Conservation (phyloP, 2,888 invertebrate genomes). For the Seira ritae region DNA sequence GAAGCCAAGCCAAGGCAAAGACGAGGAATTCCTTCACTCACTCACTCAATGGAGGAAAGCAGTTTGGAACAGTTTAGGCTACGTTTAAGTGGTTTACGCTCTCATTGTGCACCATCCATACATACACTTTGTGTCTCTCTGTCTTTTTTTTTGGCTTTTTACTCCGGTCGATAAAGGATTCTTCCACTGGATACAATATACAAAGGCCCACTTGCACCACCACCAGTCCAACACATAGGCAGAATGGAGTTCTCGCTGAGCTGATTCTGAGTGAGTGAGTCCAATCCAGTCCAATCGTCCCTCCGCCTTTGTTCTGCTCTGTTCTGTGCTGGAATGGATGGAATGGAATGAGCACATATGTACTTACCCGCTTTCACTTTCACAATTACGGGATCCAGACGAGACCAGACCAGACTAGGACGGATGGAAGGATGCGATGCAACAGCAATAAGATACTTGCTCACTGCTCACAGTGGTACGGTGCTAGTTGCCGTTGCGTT, state of each 20-base stretch:
- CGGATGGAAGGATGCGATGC: too few relatives aligned
- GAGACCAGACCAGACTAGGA: too few relatives aligned
- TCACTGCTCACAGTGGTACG: too few relatives aligned
- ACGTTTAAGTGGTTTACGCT: conserved; percentile 33
- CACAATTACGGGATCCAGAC: not conserved
- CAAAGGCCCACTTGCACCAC: conserved; percentile 61
- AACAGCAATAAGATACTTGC: too few relatives aligned
- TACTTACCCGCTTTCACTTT: not conserved
- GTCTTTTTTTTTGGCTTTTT: conserved; percentile 52
- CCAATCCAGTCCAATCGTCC: not conserved
- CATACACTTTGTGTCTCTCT: not conserved
- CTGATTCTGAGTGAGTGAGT: too few relatives aligned
- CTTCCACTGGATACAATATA: conserved; percentile 61
- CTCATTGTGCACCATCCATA: conserved; percentile 11
- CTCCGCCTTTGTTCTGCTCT: conserved; percentile 6
- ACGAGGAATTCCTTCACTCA: not conserved
- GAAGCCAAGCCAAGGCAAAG: not conserved
- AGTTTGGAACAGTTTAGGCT: conserved; percentile 22
- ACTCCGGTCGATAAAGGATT: conserved; percentile 71
- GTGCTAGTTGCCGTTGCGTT: too few relatives aligned
- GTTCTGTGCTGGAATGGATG: conserved; percentile 23
- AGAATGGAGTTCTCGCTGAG: conserved; percentile 6
- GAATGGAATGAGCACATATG: conserved; percentile 19
- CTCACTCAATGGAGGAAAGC: conserved; percentile 8
- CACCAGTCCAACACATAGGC: conserved; percentile 60